Conservation (phyloP, 2,888 invertebrate genomes). For the Frankliniella fusca region DNA sequence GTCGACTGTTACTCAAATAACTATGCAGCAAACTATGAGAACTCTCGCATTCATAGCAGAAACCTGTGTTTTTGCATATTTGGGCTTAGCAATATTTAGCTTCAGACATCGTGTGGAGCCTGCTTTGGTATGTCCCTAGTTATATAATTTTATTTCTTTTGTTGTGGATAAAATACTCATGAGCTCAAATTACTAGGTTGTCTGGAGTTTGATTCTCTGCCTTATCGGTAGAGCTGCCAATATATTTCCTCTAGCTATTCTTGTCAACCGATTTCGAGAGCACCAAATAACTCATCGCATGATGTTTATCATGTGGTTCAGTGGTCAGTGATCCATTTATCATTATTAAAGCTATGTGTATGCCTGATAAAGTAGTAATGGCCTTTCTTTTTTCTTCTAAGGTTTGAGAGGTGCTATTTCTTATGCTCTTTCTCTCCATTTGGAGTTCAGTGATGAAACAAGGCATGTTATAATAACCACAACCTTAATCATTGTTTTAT, state of each 20-base stretch:
- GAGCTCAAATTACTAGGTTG: slow-evolving; percentile 50
- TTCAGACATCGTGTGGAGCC: slow-evolving; percentile 81
- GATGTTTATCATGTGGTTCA: slow-evolving; percentile 99
- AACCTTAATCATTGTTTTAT: slow-evolving; percentile 94
- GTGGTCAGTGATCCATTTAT: slow-evolving; percentile 62
- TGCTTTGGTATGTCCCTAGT: slow-evolving; percentile 45
- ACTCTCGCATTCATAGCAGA: slow-evolving; percentile 97
- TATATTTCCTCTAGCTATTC: slow-evolving; percentile 88
- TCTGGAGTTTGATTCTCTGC: slow-evolving; percentile 91
- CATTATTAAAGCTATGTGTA: slow-evolving; percentile 47
- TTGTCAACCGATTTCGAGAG: slow-evolving; percentile 93
- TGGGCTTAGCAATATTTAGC: slow-evolving; percentile 90
- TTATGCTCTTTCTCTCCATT: slow-evolving; percentile 92
- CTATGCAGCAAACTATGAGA: slow-evolving; percentile 98
- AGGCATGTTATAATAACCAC: slow-evolving; percentile 96
- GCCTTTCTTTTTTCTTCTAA: slow-evolving; percentile 42
- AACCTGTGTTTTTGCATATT: slow-evolving; percentile 97
- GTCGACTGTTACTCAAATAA: slow-evolving; percentile 97
- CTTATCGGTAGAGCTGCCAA: slow-evolving; percentile 92
- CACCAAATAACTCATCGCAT: slow-evolving; percentile 97
- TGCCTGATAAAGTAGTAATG: not conserved
- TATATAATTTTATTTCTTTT: not conserved
- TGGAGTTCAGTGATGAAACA: slow-evolving; percentile 90
- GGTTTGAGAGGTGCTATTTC: slow-evolving; percentile 96
- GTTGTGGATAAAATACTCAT: not conserved